Evolutionary conservation across 2,797 vertebrate species (phyloP).

Genomic region (Sarcophilus harrisii): DNA sequence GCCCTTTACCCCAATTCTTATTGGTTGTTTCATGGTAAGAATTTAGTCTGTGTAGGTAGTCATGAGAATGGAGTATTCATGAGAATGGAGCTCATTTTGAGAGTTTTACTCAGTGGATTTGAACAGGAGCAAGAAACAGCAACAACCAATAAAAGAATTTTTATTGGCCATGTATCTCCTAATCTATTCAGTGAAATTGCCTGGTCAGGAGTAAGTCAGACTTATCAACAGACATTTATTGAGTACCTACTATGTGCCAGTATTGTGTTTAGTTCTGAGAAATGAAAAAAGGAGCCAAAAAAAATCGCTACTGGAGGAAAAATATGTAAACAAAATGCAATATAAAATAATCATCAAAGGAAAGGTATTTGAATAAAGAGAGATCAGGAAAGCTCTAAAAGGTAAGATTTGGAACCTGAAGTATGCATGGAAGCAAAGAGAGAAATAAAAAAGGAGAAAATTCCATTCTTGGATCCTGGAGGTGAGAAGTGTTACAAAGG

Average conservation of each 20-base stretch:
- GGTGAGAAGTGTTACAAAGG: neutral
- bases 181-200: neutral
- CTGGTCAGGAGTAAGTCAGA: neutral
- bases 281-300: neutral
- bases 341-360: neutral
- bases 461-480: neutral
- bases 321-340: neutral
- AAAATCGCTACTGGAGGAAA: neutral
- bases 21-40: neutral
- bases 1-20: neutral
- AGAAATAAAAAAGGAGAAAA: neutral
- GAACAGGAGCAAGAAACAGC: neutral
- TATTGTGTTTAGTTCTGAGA: neutral
- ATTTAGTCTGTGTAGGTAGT: neutral
- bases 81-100: neutral
- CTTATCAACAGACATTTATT: neutral
- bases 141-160: neutral
- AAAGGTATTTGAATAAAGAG: neutral
- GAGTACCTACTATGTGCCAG: neutral
- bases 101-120: neutral
- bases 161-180: neutral
- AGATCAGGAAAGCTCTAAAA: neutral
- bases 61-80: neutral
- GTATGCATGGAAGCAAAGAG: neutral
- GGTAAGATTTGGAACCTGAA: neutral